These are phyloP conservation scores for Diloba caeruleocephala DNA, from an alignment of 2,888 invertebrate genomes.

Conservation along the genomic window DNA sequence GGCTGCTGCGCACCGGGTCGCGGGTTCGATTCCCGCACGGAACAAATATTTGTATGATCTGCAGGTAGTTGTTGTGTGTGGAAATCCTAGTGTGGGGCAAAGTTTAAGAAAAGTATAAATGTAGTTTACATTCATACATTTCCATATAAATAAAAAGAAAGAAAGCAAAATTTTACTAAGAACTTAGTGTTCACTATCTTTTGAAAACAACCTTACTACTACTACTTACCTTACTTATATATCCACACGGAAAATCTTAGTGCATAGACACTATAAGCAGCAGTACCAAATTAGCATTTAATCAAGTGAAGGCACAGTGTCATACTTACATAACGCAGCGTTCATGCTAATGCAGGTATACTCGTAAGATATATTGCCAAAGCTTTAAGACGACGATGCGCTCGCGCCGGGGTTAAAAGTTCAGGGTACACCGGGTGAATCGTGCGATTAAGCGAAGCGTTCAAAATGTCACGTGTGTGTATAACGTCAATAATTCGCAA, in stretches of 20 bases:
- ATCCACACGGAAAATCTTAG: slow-evolving; percentile 21
- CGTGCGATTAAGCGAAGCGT: slow-evolving; percentile 28
- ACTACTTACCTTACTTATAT: too few species aligned
- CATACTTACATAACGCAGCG: slow-evolving; percentile 23
- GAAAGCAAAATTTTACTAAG: too few species aligned
- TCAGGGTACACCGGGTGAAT: slow-evolving; percentile 41
- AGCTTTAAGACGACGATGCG: slow-evolving; percentile 23
- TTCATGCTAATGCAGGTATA: slow-evolving; percentile 13
- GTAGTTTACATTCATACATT: slow-evolving; percentile 1
- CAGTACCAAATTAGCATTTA: neutral
- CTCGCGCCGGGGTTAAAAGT: slow-evolving; percentile 51
- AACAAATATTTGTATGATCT: too few species aligned
- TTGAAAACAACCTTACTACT: slow-evolving; percentile 22
- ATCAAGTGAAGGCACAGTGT: slow-evolving; percentile 8
- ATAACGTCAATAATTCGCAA: slow-evolving; percentile 39
- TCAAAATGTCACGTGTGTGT: slow-evolving; percentile 46
- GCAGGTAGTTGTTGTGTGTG: too few species aligned
- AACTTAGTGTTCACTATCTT: too few species aligned
- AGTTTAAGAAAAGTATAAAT: too few species aligned
- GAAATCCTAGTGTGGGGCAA: too few species aligned
- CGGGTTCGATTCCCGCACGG: too few species aligned
- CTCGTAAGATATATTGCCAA: slow-evolving; percentile 36
- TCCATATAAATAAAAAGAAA: slow-evolving; percentile 3
- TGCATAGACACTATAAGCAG: slow-evolving; percentile 14
- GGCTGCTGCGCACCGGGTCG: too few species aligned